A percentile compares a stretch with the other conserved stretches of the same genome.
Conservation (phyloP, 2,797 vertebrate species). For the Xiphophorus birchmanni region DNA sequence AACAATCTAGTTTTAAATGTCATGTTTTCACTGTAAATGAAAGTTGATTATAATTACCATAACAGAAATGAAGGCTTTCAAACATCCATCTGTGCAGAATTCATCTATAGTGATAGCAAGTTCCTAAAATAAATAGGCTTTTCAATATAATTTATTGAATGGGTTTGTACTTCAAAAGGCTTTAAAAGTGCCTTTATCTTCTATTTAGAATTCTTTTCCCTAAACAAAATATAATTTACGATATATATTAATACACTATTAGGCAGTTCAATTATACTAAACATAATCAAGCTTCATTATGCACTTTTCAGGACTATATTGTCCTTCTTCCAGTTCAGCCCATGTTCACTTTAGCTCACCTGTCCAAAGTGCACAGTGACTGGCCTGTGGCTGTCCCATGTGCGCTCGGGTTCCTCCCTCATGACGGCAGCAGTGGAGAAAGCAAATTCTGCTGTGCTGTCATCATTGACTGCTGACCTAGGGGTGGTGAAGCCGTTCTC, state of each 20-base stretch:
- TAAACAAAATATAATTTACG: neutral
- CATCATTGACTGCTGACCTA: constrained; percentile 69
- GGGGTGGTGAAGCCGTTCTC: constrained; percentile 88
- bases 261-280: neutral
- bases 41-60: no score
- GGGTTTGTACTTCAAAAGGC: neutral
- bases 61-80: no score
- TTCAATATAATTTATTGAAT: no score
- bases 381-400: constrained; percentile 86
- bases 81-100: no score
- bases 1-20: no score
- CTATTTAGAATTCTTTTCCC: neutral
- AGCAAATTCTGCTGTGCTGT: constrained; percentile 59
- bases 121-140: no score
- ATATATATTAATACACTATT: neutral
- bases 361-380: constrained; percentile 94
- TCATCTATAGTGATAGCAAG: no score
- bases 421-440: constrained; percentile 76
- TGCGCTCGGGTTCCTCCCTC: constrained; percentile 78
- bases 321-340: neutral
- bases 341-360: constrained; percentile 73
- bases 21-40: no score
- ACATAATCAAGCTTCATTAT: neutral
- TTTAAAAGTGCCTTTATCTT: neutral
- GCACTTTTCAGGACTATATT: neutral